Percentiles rank a stretch among this genome's conserved stretches.
Evolutionary conservation across 2,888 invertebrate genomes (phyloP).

Genomic region (Liposcelis brunnea): DNA sequence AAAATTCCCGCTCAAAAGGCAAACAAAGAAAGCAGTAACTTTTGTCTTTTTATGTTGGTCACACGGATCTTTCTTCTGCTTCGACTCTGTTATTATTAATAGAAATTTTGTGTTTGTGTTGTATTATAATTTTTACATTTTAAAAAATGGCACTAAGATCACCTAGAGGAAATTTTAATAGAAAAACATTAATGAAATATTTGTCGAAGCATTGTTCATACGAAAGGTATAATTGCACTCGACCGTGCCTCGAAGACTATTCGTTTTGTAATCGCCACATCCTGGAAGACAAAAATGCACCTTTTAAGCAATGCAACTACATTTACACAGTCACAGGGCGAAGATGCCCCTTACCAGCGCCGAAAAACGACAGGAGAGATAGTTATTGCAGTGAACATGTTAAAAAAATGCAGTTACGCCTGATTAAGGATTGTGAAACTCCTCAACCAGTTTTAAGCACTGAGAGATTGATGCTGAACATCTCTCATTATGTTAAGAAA

Average conservation of each 20-base stretch:
- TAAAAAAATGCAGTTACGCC: not conserved
- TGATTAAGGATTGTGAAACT: not conserved
- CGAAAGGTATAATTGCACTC: conserved; percentile 32
- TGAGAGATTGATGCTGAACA: not conserved
- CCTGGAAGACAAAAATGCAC: conserved; percentile 62
- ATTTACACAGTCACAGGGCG: conserved; percentile 48
- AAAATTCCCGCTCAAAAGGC: too few relatives aligned
- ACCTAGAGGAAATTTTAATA: too few relatives aligned
- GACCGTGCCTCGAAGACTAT: conserved; percentile 49
- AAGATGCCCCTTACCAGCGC: conserved; percentile 59
- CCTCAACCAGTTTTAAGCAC: not conserved
- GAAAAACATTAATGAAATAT: too few relatives aligned
- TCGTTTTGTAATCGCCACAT: conserved; percentile 71
- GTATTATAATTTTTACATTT: too few relatives aligned
- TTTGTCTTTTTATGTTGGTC: too few relatives aligned
- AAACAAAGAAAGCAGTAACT: too few relatives aligned
- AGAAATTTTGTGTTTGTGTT: too few relatives aligned
- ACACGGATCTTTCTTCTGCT: too few relatives aligned
- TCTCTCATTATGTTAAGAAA: not conserved
- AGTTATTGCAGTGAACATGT: conserved; percentile 17
- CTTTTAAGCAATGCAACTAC: conserved; percentile 65
- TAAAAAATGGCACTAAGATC: too few relatives aligned
- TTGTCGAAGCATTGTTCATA: not conserved
- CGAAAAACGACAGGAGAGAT: conserved; percentile 52
- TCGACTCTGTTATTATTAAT: too few relatives aligned